Percentiles rank a stretch among this genome's conserved stretches.
Evolutionary conservation across 2,888 invertebrate species (phyloP).

Genomic region (Leucoma salicis): DNA sequence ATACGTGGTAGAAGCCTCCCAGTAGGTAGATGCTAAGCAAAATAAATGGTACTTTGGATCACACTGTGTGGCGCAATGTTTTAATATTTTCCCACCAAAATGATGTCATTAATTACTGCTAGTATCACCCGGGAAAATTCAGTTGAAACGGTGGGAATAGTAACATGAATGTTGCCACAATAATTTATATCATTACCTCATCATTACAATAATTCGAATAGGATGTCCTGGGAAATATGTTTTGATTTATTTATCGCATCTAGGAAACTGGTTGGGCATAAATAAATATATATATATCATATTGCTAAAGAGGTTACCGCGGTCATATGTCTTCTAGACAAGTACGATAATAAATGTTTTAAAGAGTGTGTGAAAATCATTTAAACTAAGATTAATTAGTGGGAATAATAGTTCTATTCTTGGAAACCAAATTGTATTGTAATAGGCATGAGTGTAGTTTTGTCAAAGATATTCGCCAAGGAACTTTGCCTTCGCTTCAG

Average conservation of each 20-base stretch:
- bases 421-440: neutral
- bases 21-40: too few species aligned
- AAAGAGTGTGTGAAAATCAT: conserved; percentile 5
- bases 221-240: neutral
- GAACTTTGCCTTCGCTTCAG: too few species aligned
- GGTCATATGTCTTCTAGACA: neutral
- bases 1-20: too few species aligned
- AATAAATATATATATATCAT: neutral
- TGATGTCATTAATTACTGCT: too few species aligned
- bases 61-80: too few species aligned
- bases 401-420: conserved; percentile 1
- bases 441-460: neutral
- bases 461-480: neutral
- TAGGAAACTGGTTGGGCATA: neutral
- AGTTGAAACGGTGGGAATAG: neutral
- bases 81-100: too few species aligned
- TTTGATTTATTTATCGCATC: neutral
- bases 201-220: neutral
- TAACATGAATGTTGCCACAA: neutral
- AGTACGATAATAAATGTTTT: neutral
- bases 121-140: neutral
- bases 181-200: neutral
- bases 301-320: neutral
- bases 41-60: too few species aligned
- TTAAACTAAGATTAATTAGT: conserved; percentile 1